These are phyloP conservation scores for Metopolophium dirhodum DNA, from an alignment of 1,140 invertebrate genomes.

Conservation along the genomic window DNA sequence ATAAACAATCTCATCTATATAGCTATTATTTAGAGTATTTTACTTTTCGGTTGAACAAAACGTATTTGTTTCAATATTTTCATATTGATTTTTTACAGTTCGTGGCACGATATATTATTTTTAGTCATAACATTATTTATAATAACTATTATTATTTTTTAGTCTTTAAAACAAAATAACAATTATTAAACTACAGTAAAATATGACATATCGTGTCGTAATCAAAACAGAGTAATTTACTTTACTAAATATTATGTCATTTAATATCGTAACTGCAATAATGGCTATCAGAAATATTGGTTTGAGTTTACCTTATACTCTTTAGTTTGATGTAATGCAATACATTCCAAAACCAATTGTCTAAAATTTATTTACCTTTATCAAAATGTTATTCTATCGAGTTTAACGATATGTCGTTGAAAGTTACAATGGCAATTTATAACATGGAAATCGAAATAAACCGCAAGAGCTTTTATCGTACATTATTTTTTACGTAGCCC, in stretches of 20 bases:
- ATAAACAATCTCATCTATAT: not conserved
- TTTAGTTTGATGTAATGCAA: not conserved
- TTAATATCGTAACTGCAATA: not conserved
- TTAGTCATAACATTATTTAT: not conserved
- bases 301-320: not conserved
- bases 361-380: conserved; percentile 42
- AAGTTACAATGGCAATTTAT: conserved; percentile 26
- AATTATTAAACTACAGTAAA: not conserved
- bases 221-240: not conserved
- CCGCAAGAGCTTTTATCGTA: conserved; percentile 42
- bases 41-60: not conserved
- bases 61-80: not conserved
- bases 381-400: conserved; percentile 27
- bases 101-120: not conserved
- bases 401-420: conserved; percentile 43
- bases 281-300: not conserved
- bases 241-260: not conserved
- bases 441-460: conserved; percentile 38
- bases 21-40: not conserved
- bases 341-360: conserved; percentile 29
- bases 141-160: not conserved
- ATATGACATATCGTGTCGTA: not conserved
- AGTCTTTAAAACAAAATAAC: not conserved
- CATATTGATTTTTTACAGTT: not conserved
- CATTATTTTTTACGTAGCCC: conserved; percentile 14